phyloP scores from a whole-genome alignment of 1,140 invertebrate genomes.

The Sitobion miscanthi region DNA sequence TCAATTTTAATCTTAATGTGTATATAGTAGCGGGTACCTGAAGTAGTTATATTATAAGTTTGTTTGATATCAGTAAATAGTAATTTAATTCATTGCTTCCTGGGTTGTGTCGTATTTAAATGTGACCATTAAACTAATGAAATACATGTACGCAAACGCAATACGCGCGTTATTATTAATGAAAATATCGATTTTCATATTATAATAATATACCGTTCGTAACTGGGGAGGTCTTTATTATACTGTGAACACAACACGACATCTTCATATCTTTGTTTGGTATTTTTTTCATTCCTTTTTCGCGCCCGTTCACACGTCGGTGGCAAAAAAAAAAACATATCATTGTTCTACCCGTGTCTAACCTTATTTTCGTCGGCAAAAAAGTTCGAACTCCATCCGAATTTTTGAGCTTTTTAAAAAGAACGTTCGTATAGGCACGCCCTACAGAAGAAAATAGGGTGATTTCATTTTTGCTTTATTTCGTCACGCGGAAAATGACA shows the following conservation, averaged over 20 bases:
- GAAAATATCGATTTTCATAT: background rate
- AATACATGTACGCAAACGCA: background rate
- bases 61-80: background rate
- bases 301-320: background rate
- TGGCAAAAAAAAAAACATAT: background rate
- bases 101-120: background rate
- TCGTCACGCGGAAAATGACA: conserved; percentile 44
- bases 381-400: background rate
- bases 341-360: background rate
- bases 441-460: conserved; percentile 20
- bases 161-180: background rate
- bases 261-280: background rate
- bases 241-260: background rate
- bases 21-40: background rate
- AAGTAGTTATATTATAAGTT: background rate
- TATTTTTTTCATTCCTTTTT: background rate
- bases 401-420: background rate
- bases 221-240: background rate
- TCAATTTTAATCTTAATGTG: background rate
- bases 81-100: background rate
- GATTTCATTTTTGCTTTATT: conserved; percentile 44
- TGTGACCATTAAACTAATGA: background rate
- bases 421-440: background rate
- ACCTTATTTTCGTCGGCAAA: background rate
- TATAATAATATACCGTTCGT: background rate